These are phyloP conservation scores for Erythrocercus mccallii DNA, from an alignment of 2,113 vertebrate genomes.

Conservation along the genomic window DNA sequence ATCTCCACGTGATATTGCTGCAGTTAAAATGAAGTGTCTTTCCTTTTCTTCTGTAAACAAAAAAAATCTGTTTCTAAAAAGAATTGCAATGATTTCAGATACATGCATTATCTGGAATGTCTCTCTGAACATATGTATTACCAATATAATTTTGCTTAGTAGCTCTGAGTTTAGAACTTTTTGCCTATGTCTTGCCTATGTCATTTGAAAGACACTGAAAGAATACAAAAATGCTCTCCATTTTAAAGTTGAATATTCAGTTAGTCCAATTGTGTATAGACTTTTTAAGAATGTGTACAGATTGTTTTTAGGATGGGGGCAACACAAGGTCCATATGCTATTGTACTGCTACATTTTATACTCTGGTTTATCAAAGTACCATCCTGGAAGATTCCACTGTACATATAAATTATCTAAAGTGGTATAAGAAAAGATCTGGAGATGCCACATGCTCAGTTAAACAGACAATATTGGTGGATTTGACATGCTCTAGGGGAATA, in stretches of 20 bases:
- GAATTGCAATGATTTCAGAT: background rate
- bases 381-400: background rate
- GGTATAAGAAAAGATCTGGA: background rate
- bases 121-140: background rate
- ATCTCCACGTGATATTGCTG: background rate
- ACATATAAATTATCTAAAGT: background rate
- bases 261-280: background rate
- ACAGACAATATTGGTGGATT: conserved; percentile 32
- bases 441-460: background rate
- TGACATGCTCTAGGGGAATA: conserved; percentile 26
- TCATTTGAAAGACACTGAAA: background rate
- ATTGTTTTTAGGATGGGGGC: background rate
- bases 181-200: background rate
- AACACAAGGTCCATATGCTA: background rate
- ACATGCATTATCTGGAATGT: background rate
- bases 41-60: background rate
- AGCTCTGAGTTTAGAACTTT: background rate
- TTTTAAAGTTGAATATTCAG: background rate
- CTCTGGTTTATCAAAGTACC: background rate
- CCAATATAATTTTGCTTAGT: background rate
- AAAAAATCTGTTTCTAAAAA: background rate
- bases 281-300: background rate
- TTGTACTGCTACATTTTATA: background rate
- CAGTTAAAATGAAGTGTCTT: background rate
- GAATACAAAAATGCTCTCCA: rapidly evolving